phyloP scores from a whole-genome alignment of 2,888 invertebrate species.

The Epistrophella euchroma region DNA sequence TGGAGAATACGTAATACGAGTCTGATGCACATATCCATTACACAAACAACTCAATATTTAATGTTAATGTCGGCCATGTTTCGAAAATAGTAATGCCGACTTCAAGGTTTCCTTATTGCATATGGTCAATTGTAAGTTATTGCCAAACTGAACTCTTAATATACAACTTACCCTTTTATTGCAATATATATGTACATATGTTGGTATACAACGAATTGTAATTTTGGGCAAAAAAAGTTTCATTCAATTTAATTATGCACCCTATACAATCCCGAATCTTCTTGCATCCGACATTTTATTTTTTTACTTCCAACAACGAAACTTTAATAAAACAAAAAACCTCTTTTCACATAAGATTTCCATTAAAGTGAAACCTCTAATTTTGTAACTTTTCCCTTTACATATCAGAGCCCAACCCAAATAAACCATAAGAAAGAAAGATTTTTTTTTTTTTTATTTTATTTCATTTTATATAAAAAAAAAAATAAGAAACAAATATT shows the following conservation, averaged over 20 bases:
- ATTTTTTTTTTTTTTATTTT: not conserved
- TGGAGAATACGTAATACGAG: too few relatives aligned
- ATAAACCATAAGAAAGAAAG: slow-evolving; percentile 16
- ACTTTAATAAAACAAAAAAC: not conserved
- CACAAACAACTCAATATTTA: too few relatives aligned
- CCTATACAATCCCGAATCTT: not conserved
- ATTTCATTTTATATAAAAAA: not conserved
- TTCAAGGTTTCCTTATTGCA: too few relatives aligned
- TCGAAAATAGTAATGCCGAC: too few relatives aligned
- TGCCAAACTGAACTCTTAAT: not conserved
- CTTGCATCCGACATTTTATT: slow-evolving; percentile 41
- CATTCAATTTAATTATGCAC: slow-evolving; percentile 49
- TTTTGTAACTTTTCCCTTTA: slow-evolving; percentile 37
- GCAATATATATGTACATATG: too few relatives aligned
- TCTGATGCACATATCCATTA: too few relatives aligned
- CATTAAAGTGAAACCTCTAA: slow-evolving; percentile 63
- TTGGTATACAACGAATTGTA: not conserved
- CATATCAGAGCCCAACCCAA: slow-evolving; percentile 32
- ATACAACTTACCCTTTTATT: not conserved
- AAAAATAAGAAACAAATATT: slow-evolving; percentile 35
- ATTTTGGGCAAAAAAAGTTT: not conserved
- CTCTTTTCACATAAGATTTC: slow-evolving; percentile 36
- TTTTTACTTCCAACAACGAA: slow-evolving; percentile 8
- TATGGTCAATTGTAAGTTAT: too few relatives aligned
- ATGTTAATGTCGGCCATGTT: not conserved